phyloP scores from a whole-genome alignment of 2,888 invertebrate species.

The Bellardia bayeri region DNA sequence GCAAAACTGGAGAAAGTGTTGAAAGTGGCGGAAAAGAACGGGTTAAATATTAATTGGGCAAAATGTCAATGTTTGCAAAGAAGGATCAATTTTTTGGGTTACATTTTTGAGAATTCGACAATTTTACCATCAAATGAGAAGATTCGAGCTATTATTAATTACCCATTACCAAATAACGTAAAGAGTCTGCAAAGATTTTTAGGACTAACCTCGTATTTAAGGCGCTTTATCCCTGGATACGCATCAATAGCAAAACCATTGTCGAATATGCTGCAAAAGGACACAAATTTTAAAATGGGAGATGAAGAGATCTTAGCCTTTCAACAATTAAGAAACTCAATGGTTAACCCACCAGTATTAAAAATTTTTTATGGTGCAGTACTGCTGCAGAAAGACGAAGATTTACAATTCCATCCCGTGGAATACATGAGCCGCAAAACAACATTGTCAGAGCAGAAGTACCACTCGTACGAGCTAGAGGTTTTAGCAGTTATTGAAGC shows the following conservation, averaged over 20 bases:
- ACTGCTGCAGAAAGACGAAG: constrained; percentile 15
- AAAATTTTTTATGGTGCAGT: constrained; percentile 35
- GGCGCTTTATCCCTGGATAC: constrained; percentile 60
- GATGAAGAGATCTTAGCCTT: constrained; percentile 41
- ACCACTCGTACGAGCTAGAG: constrained; percentile 50
- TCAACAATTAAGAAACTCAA: constrained; percentile 15
- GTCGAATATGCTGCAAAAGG: constrained; percentile 20
- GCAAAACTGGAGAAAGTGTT: constrained; percentile 52
- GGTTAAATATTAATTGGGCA: constrained; percentile 62
- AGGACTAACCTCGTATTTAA: constrained; percentile 71
- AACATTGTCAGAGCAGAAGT: constrained; percentile 39
- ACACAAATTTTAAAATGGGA: constrained; percentile 38
- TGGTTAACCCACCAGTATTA: constrained; percentile 34
- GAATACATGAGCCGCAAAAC: constrained; percentile 31
- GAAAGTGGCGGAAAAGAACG: constrained; percentile 45
- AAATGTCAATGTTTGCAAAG: constrained; percentile 70
- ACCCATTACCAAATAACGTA: constrained; percentile 47
- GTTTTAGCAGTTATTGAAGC: constrained; percentile 23
- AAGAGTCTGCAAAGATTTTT: constrained; percentile 64
- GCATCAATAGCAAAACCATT: constrained; percentile 51
- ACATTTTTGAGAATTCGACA: constrained; percentile 24
- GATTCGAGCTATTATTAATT: constrained; percentile 55
- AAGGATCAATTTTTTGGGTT: constrained; percentile 55
- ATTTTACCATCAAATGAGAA: constrained; percentile 63
- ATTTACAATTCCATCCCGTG: too few relatives aligned